Evolutionary conservation across 2,113 vertebrate genomes (phyloP), one percentile per base, ranked within the genome.

Genomic region (Hemichromis elongatus): DNA sequence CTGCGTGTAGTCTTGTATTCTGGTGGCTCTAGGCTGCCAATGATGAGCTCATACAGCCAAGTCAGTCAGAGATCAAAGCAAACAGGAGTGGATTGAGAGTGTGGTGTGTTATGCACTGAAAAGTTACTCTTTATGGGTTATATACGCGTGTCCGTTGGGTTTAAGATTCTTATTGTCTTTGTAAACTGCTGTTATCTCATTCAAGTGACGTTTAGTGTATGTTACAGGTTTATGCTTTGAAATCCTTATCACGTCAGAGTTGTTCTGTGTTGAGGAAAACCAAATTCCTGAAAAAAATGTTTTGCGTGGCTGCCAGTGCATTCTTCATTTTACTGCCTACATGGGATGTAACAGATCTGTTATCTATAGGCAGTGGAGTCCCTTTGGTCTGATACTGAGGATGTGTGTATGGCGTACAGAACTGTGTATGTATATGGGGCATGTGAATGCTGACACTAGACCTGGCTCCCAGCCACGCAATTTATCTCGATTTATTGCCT

Each of bases 401-500:
- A 89, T 88, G 55, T 80, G 61, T 87, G 82, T 87, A 40, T 80
- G 61, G n/a, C 0, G 82, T 88, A 82, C 21, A 26, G 52, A 77
- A n/a, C 28, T 47, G 52, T 40, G 85, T 86, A 70, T 78, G 53
- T 73, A 30, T 56, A 52, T 57, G 82, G 73, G 21, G 45, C 21
- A 21, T 45, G 11, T 14, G 21, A 35, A 73, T 33, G 68, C 73
- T 92, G 88, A 93, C 90, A 84, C 87, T 3, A 83, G 88, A 90
- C 77, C 84, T 91, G 90, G 83, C 88, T 87, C 61, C 85, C 26
- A 70, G 82, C 84, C 89, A 83, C 6, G 56, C 68, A 59, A 89
- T 94, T 90, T 77, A 85, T 90, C 82, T 37, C 24, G 86, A 86
- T 94, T 89, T 93, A 94, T 93, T 89, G 77, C 90, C 3, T 68